These are phyloP conservation scores for Dione vanillae DNA, from an alignment of 2,888 invertebrate species.

Conservation along the genomic window DNA sequence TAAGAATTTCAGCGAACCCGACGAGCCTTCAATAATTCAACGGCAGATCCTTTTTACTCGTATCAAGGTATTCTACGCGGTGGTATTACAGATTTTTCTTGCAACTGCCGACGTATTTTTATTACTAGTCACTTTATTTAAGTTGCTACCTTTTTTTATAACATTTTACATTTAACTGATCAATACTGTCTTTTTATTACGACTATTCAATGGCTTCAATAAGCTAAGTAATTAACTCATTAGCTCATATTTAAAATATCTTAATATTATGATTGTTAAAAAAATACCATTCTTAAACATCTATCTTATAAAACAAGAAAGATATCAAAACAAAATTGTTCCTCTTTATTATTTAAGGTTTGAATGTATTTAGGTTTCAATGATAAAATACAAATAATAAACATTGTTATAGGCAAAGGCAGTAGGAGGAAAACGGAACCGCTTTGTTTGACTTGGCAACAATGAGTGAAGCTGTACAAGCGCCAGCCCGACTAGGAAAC, in stretches of 20 bases:
- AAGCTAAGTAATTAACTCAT: no score
- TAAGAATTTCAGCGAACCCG: conserved; percentile 20
- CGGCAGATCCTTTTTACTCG: conserved; percentile 21
- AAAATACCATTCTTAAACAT: no score
- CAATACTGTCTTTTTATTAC: background rate
- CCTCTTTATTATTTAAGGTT: no score
- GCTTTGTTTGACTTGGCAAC: conserved; percentile 34
- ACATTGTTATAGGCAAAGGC: conserved; percentile 4
- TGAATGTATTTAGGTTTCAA: background rate
- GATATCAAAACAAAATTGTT: no score
- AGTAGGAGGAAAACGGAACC: conserved; percentile 34
- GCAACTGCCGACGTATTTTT: background rate
- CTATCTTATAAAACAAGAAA: no score
- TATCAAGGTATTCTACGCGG: conserved; percentile 17
- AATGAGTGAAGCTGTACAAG: conserved; percentile 27
- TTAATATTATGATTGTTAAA: no score
- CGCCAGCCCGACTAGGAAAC: conserved; percentile 29
- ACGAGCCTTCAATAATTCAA: conserved; percentile 38
- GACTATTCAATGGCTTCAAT: background rate
- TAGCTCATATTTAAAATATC: no score
- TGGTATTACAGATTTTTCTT: conserved; percentile 5
- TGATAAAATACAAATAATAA: conserved; percentile 1
- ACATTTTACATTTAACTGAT: no score
- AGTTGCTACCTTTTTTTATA: background rate
- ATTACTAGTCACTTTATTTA: background rate